Evolutionary conservation across 1,140 invertebrate genomes (phyloP).

Genomic region (Brachionus koreanus): DNA sequence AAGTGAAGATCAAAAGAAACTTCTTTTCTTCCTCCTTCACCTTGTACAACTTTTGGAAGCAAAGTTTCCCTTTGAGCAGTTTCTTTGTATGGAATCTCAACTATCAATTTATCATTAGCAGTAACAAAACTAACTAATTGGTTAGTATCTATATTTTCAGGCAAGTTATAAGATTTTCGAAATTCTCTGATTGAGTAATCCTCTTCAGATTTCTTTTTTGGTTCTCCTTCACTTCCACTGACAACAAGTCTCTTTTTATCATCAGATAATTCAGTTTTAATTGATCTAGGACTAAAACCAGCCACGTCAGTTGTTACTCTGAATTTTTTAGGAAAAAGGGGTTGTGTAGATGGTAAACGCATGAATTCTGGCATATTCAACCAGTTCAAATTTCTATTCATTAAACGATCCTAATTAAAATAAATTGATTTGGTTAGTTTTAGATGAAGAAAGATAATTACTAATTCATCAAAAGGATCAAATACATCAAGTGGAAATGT

Average conservation of each 20-base stretch:
- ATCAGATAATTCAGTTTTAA: conserved; percentile 18
- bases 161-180: background rate
- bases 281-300: conserved; percentile 34
- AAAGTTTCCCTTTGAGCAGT: background rate
- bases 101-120: background rate
- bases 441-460: background rate
- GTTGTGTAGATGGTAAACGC: background rate
- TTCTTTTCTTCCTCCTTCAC: conserved; percentile 12
- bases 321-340: conserved; percentile 1
- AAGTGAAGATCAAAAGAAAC: background rate
- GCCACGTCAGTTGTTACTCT: background rate
- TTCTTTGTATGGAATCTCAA: conserved; percentile 37
- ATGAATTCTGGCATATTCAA: conserved; percentile 32
- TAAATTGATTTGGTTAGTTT: background rate
- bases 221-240: background rate
- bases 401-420: conserved; percentile 11
- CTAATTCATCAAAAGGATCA: conserved; percentile 43
- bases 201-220: background rate
- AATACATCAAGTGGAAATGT: conserved; percentile 10
- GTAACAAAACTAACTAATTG: conserved; percentile 20
- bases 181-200: conserved; percentile 37
- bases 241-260: conserved; percentile 20
- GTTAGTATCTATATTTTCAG: conserved; percentile 29
- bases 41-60: background rate
- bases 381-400: conserved; percentile 33